Conservation (phyloP, 2,113 vertebrate species). For the Chaenogobius annularis region DNA sequence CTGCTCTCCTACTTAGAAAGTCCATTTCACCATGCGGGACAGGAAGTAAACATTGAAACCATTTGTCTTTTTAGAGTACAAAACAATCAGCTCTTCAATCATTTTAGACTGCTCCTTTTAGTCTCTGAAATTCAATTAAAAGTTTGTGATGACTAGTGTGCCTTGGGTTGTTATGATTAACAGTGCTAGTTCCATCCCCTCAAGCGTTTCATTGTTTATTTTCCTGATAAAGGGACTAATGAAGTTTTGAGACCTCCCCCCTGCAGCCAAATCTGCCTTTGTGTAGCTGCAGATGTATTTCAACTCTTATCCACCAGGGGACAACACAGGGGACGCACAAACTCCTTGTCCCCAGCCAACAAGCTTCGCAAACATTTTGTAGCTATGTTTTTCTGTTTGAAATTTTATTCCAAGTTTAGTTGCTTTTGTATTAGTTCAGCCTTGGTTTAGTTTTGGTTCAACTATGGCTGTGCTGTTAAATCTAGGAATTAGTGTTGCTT, state of each 20-base stretch:
- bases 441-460: neutral
- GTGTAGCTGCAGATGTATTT: slow-evolving; percentile 38
- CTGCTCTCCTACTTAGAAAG: neutral
- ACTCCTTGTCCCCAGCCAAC: slow-evolving; percentile 33
- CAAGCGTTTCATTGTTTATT: slow-evolving; percentile 12
- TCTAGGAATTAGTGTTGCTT: neutral
- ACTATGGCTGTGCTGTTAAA: neutral
- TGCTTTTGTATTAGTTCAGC: neutral
- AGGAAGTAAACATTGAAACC: neutral
- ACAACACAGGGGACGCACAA: no score
- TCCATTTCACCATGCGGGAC: neutral
- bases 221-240: slow-evolving; percentile 13
- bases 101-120: slow-evolving; percentile 2
- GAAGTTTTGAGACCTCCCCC: slow-evolving; percentile 22
- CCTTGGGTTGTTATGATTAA: neutral
- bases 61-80: neutral
- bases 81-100: slow-evolving; percentile 7
- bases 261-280: slow-evolving; percentile 28
- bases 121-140: slow-evolving; percentile 10
- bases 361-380: slow-evolving; percentile 6
- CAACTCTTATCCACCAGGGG: slow-evolving; percentile 47
- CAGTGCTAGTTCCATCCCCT: slow-evolving; percentile 12
- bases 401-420: neutral
- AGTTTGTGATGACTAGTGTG: neutral
- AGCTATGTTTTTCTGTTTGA: slow-evolving; percentile 5